phyloP scores from a whole-genome alignment of 2,113 vertebrate species.

The Bos taurus region ARS-UCD2.0 NC_037338.1:16540001-16540500 shows the following conservation, averaged over 20 bases:
- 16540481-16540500: background rate
- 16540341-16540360: background rate
- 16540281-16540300: background rate
- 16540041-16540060: background rate
- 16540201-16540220: background rate
- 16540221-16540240: background rate
- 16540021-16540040: background rate
- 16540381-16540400: background rate
- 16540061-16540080: background rate
- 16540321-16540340: background rate
- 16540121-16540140: background rate
- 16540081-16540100: background rate
- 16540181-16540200: background rate
- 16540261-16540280: background rate
- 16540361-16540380: background rate
- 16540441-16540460: background rate
- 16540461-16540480: background rate
- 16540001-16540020: background rate
- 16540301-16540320: constrained; percentile 4
- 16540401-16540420: background rate
- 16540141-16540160: background rate
- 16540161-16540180: background rate
- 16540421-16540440: background rate
- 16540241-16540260: background rate
- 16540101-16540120: background rate